Base-by-base conservation (phyloP, 2,888 invertebrate species). In the Hydroisotoma schaefferi region DNA sequence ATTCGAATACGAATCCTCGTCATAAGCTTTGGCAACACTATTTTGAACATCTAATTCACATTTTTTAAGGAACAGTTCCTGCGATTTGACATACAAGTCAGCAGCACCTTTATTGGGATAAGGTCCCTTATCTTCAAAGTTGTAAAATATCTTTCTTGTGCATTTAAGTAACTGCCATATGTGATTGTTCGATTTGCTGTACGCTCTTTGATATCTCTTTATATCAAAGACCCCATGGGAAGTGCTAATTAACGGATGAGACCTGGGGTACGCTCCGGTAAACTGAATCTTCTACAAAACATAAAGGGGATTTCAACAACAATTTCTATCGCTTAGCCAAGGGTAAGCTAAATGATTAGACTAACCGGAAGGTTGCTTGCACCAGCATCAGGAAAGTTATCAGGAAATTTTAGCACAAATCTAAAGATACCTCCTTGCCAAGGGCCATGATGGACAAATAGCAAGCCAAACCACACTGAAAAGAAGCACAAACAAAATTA, bases 401-500 rank as follows among this genome's bases (percentile, higher is more conserved):
- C 88, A 58, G 94, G 91, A 75, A 97, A 82, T 71, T 84, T 82
- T 69, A 98, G 80, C 64, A 85, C 87, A 77, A 97, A 97, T 73
- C 94, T 85, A 77, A 95, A 94, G 56, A 94, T 83, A 61, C 90
- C 94, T 68, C 90, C 91, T 79, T 88, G 87, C 63, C 63, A 63
- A 20, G 58, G 59, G 23, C 95, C 95, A 77, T 87, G 85, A 73
- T 92, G 84, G 55, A 94, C 84, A 80, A 95, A 97, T 75, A 93
- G 82, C 25, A 93, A 87, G 68, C 93, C 93, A 81, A 87, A 89
- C 93, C 93, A 94, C 63, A 86, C 92, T 93, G 80, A 62, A 83
- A 47, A 47, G n/a, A 23, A 82, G 66, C n/a, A 18, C 29, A 27
- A 43, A n/a, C 15, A 23, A 51, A 49, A 40, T 44, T 23, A 27